Evolutionary conservation across 2,113 vertebrate genomes (phyloP).

Genomic region (Laticauda colubrina): DNA sequence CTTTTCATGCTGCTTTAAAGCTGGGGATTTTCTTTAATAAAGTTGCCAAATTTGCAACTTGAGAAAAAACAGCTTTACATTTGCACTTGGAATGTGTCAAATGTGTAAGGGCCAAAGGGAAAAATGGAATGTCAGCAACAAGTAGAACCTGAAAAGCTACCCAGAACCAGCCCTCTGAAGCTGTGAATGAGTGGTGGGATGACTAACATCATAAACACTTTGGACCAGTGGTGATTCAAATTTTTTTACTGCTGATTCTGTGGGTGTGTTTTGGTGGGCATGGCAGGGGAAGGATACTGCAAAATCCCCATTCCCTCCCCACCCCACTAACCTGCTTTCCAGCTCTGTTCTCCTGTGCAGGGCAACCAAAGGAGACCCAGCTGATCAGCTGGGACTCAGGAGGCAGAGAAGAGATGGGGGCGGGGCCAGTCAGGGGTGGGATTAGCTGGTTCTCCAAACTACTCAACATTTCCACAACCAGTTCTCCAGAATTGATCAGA

Average conservation of each 20-base stretch:
- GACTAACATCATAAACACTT: neutral
- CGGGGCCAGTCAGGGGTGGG: no score
- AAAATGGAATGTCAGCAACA: neutral
- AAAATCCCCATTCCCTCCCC: no score
- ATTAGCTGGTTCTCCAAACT: no score
- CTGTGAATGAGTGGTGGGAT: neutral
- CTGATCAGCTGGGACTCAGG: no score
- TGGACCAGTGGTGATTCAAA: neutral
- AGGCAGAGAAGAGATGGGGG: no score
- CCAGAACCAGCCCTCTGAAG: neutral
- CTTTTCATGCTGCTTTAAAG: slow-evolving; percentile 6
- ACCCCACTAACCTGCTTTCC: no score
- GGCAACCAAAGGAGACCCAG: no score
- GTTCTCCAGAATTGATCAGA: no score
- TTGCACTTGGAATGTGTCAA: slow-evolving; percentile 1
- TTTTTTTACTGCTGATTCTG: no score
- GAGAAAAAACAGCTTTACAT: slow-evolving; percentile 22
- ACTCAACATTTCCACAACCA: accelerated
- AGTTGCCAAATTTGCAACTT: slow-evolving; percentile 13
- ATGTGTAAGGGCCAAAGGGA: neutral
- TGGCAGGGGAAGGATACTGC: no score
- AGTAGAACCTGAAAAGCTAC: neutral
- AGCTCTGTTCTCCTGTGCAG: no score
- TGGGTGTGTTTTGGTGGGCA: no score
- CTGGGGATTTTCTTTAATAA: slow-evolving; percentile 19